Conservation (phyloP, 2,888 invertebrate genomes). For the Sinopyrophorus schimmeli region DNA sequence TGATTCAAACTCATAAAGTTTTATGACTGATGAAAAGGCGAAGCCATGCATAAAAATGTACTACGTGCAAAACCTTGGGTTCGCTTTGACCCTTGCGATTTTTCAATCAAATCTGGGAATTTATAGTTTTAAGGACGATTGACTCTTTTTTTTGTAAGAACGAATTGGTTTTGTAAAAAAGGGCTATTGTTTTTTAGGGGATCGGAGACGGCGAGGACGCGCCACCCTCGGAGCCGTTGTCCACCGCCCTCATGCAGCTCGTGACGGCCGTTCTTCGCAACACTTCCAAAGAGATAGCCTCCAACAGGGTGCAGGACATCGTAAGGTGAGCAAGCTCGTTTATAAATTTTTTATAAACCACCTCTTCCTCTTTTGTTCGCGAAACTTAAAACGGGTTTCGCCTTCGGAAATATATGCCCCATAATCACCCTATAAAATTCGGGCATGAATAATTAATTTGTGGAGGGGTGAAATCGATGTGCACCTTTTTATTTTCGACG, state of each 20-base stretch:
- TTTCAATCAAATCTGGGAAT: constrained; percentile 17
- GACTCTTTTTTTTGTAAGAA: constrained; percentile 14
- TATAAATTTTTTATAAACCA: background rate
- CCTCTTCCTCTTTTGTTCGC: background rate
- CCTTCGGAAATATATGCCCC: too few relatives aligned
- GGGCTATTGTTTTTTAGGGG: constrained; percentile 45
- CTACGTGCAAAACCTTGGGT: constrained; percentile 5
- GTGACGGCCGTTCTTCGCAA: constrained; percentile 58
- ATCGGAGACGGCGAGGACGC: constrained; percentile 47
- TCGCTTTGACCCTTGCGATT: constrained; percentile 7
- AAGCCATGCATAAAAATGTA: constrained; percentile 12
- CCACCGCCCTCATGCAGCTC: constrained; percentile 58
- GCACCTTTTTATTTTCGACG: too few relatives aligned
- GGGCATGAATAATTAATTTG: background rate
- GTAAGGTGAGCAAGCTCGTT: constrained; percentile 57
- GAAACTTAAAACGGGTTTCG: too few relatives aligned
- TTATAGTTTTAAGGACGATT: constrained; percentile 20
- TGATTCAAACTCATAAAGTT: constrained; percentile 7
- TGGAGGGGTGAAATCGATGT: background rate
- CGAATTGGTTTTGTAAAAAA: too few relatives aligned
- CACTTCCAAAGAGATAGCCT: constrained; percentile 53
- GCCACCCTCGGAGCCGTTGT: constrained; percentile 53
- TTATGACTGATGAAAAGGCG: constrained; percentile 9
- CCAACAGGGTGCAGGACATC: constrained; percentile 59
- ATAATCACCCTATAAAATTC: constrained; percentile 1